Evolutionary conservation across 1,140 invertebrate genomes (phyloP).

Genomic region (Thrips palmi): DNA sequence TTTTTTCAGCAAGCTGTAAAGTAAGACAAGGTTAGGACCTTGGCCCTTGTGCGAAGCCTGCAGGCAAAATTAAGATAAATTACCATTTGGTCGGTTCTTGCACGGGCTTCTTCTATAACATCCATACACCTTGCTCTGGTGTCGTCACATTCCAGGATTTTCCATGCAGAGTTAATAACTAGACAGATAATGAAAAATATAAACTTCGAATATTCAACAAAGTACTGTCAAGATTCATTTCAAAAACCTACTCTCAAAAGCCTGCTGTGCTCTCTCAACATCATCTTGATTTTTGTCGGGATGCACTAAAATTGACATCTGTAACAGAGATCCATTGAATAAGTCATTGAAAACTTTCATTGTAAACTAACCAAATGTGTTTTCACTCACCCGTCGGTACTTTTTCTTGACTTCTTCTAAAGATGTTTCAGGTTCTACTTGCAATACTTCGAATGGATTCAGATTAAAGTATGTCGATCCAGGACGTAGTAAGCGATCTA

Average conservation of each 20-base stretch:
- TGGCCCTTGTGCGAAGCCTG: slow-evolving; percentile 8
- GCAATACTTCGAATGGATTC: slow-evolving; percentile 89
- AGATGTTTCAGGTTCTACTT: slow-evolving; percentile 76
- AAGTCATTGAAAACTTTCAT: slow-evolving; percentile 7
- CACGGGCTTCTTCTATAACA: slow-evolving; percentile 92
- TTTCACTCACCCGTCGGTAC: slow-evolving; percentile 54
- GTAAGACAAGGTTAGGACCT: slow-evolving; percentile 13
- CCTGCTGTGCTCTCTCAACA: slow-evolving; percentile 78
- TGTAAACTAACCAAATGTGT: slow-evolving; percentile 9
- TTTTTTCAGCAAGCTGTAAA: slow-evolving; percentile 76
- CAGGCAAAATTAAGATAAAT: slow-evolving; percentile 17
- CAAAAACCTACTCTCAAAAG: slow-evolving; percentile 55
- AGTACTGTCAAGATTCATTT: neutral
- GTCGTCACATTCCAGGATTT: slow-evolving; percentile 88
- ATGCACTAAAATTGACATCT: slow-evolving; percentile 94
- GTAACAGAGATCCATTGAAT: slow-evolving; percentile 17
- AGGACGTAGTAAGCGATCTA: slow-evolving; percentile 75
- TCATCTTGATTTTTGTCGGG: slow-evolving; percentile 98
- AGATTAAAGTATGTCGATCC: slow-evolving; percentile 94
- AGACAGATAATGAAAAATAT: neutral
- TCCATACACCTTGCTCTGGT: slow-evolving; percentile 87
- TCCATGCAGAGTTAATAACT: slow-evolving; percentile 46
- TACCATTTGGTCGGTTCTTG: slow-evolving; percentile 84
- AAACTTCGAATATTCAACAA: slow-evolving; percentile 1
- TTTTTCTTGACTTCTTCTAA: slow-evolving; percentile 92